Evolutionary conservation across 2,113 vertebrate species (phyloP).

Genomic region (Buteo buteo): DNA sequence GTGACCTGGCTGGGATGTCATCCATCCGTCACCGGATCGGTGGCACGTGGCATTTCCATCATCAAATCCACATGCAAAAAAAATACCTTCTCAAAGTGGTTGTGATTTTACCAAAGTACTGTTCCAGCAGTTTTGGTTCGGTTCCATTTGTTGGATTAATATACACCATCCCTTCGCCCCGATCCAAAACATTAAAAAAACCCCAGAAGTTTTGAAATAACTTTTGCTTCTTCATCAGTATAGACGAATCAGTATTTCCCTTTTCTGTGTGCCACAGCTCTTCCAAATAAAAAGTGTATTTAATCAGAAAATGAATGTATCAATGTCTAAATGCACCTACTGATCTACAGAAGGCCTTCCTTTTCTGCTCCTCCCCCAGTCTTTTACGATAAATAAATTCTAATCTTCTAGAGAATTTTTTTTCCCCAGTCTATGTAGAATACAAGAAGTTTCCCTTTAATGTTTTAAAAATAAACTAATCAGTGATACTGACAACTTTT

Average conservation of each 20-base stretch:
- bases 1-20: background rate
- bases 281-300: background rate
- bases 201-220: background rate
- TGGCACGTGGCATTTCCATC: background rate
- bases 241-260: background rate
- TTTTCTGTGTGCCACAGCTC: background rate
- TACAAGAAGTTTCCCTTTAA: background rate
- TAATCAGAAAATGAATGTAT: background rate
- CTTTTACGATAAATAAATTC: background rate
- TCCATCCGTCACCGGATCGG: fast-evolving
- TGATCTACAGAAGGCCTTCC: background rate
- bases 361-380: background rate
- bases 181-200: too few species aligned
- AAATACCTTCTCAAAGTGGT: background rate
- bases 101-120: background rate
- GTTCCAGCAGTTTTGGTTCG: background rate
- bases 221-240: background rate
- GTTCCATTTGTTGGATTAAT: background rate
- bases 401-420: background rate
- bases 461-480: background rate
- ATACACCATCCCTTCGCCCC: background rate
- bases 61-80: background rate
- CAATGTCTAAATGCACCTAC: background rate
- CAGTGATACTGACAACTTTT: background rate
- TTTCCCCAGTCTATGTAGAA: background rate